Evolutionary conservation across 2,113 vertebrate genomes (phyloP).

Genomic region (Salvelinus alpinus): DNA sequence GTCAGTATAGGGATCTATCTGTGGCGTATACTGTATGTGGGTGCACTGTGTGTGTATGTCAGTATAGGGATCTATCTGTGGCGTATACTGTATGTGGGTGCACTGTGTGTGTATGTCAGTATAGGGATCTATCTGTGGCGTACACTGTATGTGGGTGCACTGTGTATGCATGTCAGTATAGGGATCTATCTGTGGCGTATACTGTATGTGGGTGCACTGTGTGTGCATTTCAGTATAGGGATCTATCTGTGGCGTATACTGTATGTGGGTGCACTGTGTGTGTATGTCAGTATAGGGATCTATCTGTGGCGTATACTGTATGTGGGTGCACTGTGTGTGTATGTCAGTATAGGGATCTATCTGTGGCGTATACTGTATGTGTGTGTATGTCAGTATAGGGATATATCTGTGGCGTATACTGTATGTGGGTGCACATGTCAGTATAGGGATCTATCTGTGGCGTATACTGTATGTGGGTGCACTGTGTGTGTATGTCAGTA

Average conservation of each 20-base stretch:
- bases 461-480: not conserved
- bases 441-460: not conserved
- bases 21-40: not conserved
- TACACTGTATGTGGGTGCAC: not conserved
- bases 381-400: not conserved
- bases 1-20: not conserved
- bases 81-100: not conserved
- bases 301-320: slow-evolving; percentile 3
- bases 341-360: not conserved
- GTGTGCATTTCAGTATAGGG: not conserved
- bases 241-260: slow-evolving; percentile 1
- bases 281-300: not conserved
- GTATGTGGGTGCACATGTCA: not conserved
- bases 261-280: not conserved
- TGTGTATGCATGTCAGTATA: not conserved
- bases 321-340: not conserved
- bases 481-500: not conserved
- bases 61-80: not conserved
- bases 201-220: not conserved
- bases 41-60: not conserved
- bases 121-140: not conserved
- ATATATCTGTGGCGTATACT: slow-evolving; percentile 1
- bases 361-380: slow-evolving; percentile 4
- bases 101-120: not conserved
- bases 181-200: slow-evolving; percentile 1